Base-by-base conservation (phyloP, 2,888 invertebrate species). In the Pollenia angustigena region DNA sequence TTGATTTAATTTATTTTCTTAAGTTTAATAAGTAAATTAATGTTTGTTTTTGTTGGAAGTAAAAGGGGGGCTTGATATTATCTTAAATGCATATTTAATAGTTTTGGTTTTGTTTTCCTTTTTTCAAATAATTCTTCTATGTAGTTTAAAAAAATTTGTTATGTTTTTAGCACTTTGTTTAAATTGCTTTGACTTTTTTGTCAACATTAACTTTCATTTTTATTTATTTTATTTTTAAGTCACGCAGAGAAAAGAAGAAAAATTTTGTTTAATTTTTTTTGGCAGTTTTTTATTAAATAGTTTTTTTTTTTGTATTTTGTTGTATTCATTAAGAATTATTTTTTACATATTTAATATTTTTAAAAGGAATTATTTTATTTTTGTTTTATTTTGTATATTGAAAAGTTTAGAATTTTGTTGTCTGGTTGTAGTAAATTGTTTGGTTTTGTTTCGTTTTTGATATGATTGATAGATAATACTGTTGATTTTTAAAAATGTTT, bases 21-120 rank as follows among this genome's bases (percentile, higher is more conserved):
- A 69, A 75, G 16, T 50, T 69, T 69, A 72, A 64, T 74, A 54
- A 66, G 48, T 74, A 64, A 66, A 75, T 75, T 62, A 58, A 58
- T 18, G n/a, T 32, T 66, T 72, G 40, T 66, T 85, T 16, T 71
- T 83, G 11, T 68, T 81, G 42, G 48, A 82, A 64, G 56, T 69
- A 72, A 78, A 54, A 81, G 64, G 76, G 85, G 88, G 80, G 87
- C 85, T 87, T 87, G 80, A 88, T 88, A 89, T 88, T 88, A 88
- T 88, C 87, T 85, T 87, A 87, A 88, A 87, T 87, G 88, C 87
- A 85, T 84, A 87, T 81, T 87, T 87, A 81, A 87, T 87, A 87
- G 84, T 81, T 87, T 87, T 87, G 76, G 69, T 74, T 88, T 74
- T 44, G 0, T 62, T 84, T 75, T 46, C 4, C 44, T 86, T 79